Conservation (phyloP, 2,113 vertebrate genomes). For the Pygoscelis antarcticus region DNA sequence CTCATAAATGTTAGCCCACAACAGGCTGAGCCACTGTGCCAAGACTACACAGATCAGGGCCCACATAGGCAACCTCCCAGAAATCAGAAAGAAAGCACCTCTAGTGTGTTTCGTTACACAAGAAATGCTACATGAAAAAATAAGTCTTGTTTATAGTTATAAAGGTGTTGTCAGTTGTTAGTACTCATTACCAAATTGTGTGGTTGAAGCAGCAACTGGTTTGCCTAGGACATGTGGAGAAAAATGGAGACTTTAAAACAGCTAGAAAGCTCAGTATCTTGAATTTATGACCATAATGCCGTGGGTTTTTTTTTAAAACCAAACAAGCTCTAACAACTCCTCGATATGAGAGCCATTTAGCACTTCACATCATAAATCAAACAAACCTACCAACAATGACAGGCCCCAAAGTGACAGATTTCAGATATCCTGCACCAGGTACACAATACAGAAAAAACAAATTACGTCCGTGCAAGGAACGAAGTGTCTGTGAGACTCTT, state of each 20-base stretch:
- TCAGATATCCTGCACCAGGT: background rate
- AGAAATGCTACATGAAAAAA: background rate
- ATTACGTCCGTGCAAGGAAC: rapidly evolving
- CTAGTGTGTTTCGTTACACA: background rate
- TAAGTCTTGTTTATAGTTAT: background rate
- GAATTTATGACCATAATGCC: background rate
- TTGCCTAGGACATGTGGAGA: background rate
- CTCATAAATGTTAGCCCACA: background rate
- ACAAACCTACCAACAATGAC: background rate
- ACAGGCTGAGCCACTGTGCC: background rate
- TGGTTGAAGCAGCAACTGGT: background rate
- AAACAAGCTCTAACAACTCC: background rate
- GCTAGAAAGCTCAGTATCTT: background rate
- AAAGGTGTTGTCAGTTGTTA: background rate
- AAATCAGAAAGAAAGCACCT: background rate
- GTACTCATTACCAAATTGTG: background rate
- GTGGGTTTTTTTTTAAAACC: background rate
- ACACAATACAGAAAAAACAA: background rate
- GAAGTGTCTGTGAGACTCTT: background rate
- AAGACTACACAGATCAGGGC: background rate
- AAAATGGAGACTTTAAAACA: background rate
- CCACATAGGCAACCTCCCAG: background rate
- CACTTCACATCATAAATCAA: background rate
- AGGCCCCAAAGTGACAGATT: background rate
- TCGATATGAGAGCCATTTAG: background rate